These are phyloP conservation scores for Belgica antarctica DNA, from an alignment of 2,888 invertebrate species.

Conservation along the genomic window DNA sequence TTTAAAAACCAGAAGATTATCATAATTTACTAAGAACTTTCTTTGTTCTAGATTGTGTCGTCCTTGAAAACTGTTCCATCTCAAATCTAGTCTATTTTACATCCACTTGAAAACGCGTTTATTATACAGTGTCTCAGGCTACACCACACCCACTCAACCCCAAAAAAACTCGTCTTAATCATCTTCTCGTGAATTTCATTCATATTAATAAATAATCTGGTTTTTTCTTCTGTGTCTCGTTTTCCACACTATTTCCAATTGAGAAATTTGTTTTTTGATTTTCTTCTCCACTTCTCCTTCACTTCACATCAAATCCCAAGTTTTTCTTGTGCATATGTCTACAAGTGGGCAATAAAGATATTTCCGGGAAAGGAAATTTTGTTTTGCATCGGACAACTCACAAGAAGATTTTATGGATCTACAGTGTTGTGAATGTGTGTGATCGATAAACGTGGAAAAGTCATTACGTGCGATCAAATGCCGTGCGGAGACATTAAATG, in stretches of 20 bases:
- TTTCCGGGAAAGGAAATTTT: background rate
- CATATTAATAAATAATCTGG: conserved; percentile 6
- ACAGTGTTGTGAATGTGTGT: background rate
- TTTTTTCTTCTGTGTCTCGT: conserved; percentile 26
- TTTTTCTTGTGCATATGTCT: background rate
- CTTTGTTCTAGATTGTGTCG: too few relatives aligned
- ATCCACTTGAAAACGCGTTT: too few relatives aligned
- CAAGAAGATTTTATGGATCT: background rate
- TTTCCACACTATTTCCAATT: conserved; percentile 28
- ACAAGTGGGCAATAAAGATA: conserved; percentile 20
- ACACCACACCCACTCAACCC: too few relatives aligned
- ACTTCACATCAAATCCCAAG: too few relatives aligned
- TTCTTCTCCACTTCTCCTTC: too few relatives aligned
- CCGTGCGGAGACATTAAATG: conserved; percentile 14
- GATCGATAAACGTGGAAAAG: conserved; percentile 3
- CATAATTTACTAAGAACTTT: too few relatives aligned
- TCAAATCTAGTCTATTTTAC: too few relatives aligned
- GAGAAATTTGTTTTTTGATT: conserved; percentile 15
- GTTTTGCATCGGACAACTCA: conserved; percentile 22
- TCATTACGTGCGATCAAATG: conserved; percentile 19
- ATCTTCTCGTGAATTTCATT: background rate
- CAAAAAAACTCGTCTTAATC: conserved; percentile 3
- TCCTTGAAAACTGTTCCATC: too few relatives aligned
- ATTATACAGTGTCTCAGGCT: too few relatives aligned
- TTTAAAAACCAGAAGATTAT: too few relatives aligned